Evolutionary conservation across 2,888 invertebrate species (phyloP), one percentile per base, ranked within the genome.

Genomic region (Leptinotarsa tumamoca): DNA sequence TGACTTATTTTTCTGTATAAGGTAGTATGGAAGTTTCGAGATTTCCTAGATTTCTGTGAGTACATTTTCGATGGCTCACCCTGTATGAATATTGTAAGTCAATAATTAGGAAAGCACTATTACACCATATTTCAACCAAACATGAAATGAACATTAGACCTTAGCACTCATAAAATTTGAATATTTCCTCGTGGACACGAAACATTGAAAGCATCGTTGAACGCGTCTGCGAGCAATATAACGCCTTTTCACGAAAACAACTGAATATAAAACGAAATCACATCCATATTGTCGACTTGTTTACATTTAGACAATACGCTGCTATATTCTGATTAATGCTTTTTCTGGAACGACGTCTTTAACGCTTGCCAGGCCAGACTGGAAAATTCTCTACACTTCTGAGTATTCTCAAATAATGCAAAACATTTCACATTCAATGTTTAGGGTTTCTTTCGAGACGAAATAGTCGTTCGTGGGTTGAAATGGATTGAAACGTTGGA

Each of bases 231-330:
- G n/a, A 63, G 33, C 63, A 63, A 21, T 63, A n/a, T 33, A 63
- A 63, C 33, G 63, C 33, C 15, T 33, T 63, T 63, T n/a, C 33
- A 17, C n/a, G n/a, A 66, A 33, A 70, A 74, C 73, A 76, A 73
- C 67, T 78, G 77, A 77, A 80, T 75, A 79, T 79, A 78, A 81
- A 81, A 78, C 76, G 74, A 73, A 79, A 78, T 80, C 77, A 76
- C 77, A 77, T 79, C 75, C 77, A 80, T 76, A 79, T 79, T 75
- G 79, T 78, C 73, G 75, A 74, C 78, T 79, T 81, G 81, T 80
- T 79, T 81, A 80, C 79, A 79, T 79, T 79, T 79, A 76, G 77
- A 77, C 77, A 78, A 72, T 74, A 74, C 75, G 74, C 74, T 78
- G 70, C 63, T 58, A 52, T 61, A 52, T 68, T 69, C 73, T 80